Percentiles rank a stretch among this genome's conserved stretches.
Evolutionary conservation across 2,797 vertebrate species (phyloP).

Genomic region (Bradypodion ventrale): DNA sequence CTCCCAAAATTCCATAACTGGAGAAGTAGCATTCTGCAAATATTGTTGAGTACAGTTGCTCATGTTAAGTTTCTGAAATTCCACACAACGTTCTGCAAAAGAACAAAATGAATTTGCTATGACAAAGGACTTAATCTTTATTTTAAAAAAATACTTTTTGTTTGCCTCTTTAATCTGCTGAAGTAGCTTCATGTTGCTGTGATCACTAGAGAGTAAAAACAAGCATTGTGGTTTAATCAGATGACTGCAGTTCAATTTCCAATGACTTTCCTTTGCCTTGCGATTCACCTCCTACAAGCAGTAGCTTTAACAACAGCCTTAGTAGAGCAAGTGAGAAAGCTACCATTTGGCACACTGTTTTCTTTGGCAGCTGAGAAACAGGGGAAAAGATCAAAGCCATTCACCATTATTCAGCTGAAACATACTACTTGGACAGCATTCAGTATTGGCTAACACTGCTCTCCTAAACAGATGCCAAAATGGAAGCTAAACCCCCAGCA

Average conservation of each 20-base stretch:
- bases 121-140: neutral
- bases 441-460: neutral
- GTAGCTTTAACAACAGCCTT: neutral
- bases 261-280: neutral
- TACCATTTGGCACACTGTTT: constrained; percentile 3
- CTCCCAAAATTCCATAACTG: constrained; percentile 99
- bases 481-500: neutral
- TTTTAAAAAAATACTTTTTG: neutral
- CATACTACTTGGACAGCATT: neutral
- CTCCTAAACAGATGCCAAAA: constrained; percentile 32
- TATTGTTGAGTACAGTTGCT: constrained; percentile 87
- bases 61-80: constrained; percentile 91
- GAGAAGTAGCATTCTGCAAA: constrained; percentile 90
- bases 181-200: neutral
- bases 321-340: constrained; percentile 12
- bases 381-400: constrained; percentile 17
- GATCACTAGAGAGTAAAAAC: neutral
- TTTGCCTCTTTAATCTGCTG: neutral
- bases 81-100: constrained; percentile 90
- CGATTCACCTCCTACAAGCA: neutral
- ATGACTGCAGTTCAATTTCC: neutral
- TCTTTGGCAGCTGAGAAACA: neutral
- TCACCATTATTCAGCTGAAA: neutral
- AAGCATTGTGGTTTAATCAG: neutral
- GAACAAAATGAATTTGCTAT: constrained; percentile 36